Conservation (phyloP, 1,140 invertebrate species). For the Agrypnia vestita region DNA sequence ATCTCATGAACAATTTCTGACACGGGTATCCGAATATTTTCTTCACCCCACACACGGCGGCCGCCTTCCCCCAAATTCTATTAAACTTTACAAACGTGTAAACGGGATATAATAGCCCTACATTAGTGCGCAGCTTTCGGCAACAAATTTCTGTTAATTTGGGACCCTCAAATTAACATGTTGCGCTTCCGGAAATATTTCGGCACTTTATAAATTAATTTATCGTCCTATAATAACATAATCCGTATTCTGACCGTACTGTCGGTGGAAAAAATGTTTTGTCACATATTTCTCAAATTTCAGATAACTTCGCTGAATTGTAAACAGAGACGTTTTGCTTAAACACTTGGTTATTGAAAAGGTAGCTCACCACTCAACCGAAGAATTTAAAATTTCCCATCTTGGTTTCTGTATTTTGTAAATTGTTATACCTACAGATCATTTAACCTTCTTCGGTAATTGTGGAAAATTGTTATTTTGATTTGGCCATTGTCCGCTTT, state of each 20-base stretch:
- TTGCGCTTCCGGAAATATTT: constrained; percentile 10
- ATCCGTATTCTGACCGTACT: not conserved
- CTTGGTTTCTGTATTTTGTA: no score
- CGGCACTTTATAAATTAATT: constrained; percentile 20
- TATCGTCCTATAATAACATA: constrained; percentile 18
- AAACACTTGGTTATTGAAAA: no score
- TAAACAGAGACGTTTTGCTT: no score
- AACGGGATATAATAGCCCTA: constrained; percentile 28
- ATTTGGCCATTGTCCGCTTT: no score
- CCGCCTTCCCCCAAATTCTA: constrained; percentile 38
- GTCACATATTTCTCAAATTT: no score
- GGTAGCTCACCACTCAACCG: no score
- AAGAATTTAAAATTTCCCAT: no score
- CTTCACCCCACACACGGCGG: constrained; percentile 13
- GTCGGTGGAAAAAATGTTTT: no score
- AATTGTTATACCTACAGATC: no score
- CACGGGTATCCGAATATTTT: constrained; percentile 54
- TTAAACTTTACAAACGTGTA: constrained; percentile 51
- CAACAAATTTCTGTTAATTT: constrained; percentile 42
- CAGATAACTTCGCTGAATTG: no score
- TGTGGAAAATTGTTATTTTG: no score
- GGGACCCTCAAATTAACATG: constrained; percentile 21
- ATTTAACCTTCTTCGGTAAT: no score
- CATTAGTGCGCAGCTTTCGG: constrained; percentile 31
- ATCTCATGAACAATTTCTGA: constrained; percentile 58